Conservation (phyloP, 2,113 vertebrate species). For the Rhinopomastus cyanomelas region DNA sequence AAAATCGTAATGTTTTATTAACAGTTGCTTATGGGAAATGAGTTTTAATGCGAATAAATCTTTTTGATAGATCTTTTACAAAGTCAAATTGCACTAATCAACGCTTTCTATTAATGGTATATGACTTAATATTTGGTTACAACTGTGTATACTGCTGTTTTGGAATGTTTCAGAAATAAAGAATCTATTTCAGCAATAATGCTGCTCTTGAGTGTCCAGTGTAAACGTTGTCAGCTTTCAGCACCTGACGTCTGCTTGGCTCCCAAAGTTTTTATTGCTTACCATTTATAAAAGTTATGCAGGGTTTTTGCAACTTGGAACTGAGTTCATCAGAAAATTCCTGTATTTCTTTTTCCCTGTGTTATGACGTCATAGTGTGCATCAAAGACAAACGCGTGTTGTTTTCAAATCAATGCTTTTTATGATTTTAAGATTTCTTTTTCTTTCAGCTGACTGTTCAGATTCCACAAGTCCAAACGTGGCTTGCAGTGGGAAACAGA, state of each 20-base stretch:
- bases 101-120: conserved; percentile 82
- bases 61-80: conserved; percentile 87
- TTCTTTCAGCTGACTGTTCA: neutral
- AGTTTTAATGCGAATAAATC: conserved; percentile 82
- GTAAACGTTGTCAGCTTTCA: neutral
- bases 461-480: neutral
- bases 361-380: neutral
- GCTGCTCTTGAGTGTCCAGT: conserved; percentile 36
- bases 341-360: neutral
- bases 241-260: neutral
- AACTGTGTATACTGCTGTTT: conserved; percentile 82
- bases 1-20: conserved; percentile 81
- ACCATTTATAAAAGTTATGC: neutral
- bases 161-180: conserved; percentile 86
- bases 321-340: neutral
- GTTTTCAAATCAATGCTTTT: neutral
- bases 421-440: neutral
- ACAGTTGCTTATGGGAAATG: conserved; percentile 77
- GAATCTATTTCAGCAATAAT: conserved; percentile 83
- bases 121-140: conserved; percentile 80
- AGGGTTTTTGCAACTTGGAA: neutral
- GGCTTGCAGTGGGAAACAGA: neutral
- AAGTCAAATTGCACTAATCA: conserved; percentile 83
- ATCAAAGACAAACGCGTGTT: neutral
- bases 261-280: neutral